A percentile compares a stretch with the other conserved stretches of the same genome.
These are phyloP conservation scores for Escarpia spicata DNA, from an alignment of 2,888 invertebrate genomes.

Conservation along the genomic window DNA sequence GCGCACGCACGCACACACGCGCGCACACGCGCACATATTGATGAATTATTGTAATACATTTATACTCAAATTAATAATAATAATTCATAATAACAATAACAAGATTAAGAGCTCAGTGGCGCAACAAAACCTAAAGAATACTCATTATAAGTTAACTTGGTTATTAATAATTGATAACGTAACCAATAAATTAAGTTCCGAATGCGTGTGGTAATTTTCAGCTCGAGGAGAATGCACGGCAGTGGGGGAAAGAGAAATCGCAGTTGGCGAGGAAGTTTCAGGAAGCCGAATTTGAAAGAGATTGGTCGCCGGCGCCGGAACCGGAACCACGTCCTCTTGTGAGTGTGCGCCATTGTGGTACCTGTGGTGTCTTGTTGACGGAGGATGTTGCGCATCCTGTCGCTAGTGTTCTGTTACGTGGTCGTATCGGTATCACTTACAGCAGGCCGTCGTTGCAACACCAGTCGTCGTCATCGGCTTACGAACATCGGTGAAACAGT, in stretches of 20 bases:
- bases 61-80: no score
- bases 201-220: slow-evolving; percentile 37
- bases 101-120: no score
- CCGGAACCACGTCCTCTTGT: neutral
- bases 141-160: neutral
- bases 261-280: slow-evolving; percentile 54
- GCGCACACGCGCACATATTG: no score
- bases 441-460: neutral
- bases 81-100: no score
- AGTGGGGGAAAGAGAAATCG: slow-evolving; percentile 62
- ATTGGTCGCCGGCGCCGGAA: neutral
- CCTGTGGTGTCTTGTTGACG: neutral
- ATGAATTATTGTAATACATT: no score
- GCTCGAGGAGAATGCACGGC: slow-evolving; percentile 58
- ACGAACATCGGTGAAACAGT: neutral
- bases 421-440: neutral
- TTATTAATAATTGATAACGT: neutral
- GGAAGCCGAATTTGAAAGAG: slow-evolving; percentile 50
- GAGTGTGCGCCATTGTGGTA: neutral
- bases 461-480: neutral
- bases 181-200: neutral
- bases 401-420: neutral
- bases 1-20: no score
- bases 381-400: neutral
- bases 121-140: no score